phyloP scores from a whole-genome alignment of 2,797 vertebrate genomes.

The Tachyglossus aculeatus region DNA sequence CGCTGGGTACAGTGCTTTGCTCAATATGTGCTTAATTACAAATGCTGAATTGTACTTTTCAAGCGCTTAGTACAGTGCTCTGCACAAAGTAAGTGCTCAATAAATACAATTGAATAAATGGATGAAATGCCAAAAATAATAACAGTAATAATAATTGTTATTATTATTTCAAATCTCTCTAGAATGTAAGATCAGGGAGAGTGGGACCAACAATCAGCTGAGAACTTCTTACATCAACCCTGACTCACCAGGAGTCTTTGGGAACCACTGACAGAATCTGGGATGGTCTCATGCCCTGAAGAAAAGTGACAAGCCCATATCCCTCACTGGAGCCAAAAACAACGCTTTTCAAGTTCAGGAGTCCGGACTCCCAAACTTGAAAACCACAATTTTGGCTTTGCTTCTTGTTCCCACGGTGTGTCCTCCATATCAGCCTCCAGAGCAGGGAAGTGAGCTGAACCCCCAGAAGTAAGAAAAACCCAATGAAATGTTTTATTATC shows the following conservation, averaged over 20 bases:
- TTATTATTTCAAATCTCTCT: too few relatives aligned
- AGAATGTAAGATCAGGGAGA: not conserved
- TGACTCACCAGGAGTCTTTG: not conserved
- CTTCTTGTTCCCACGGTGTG: not conserved
- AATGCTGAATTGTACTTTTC: too few relatives aligned
- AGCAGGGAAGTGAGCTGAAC: not conserved
- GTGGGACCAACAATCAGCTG: not conserved
- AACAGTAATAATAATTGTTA: too few relatives aligned
- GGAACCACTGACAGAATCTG: not conserved
- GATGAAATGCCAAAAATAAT: too few relatives aligned
- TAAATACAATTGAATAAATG: too few relatives aligned
- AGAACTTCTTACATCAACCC: not conserved
- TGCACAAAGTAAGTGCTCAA: too few relatives aligned
- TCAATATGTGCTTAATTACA: too few relatives aligned
- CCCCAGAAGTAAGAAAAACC: not conserved
- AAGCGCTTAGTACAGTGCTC: too few relatives aligned
- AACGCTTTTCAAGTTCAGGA: not conserved
- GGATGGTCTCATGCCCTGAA: not conserved
- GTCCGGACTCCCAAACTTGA: too few relatives aligned
- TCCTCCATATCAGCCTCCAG: not conserved
- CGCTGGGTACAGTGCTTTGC: too few relatives aligned
- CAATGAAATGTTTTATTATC: conserved; percentile 68
- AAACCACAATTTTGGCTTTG: not conserved
- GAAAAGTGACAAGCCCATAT: not conserved
- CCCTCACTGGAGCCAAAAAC: not conserved